A percentile compares a stretch with the other conserved stretches of the same genome.
Conservation (phyloP, 2,797 vertebrate species). For the Notolabrus celidotus region DNA sequence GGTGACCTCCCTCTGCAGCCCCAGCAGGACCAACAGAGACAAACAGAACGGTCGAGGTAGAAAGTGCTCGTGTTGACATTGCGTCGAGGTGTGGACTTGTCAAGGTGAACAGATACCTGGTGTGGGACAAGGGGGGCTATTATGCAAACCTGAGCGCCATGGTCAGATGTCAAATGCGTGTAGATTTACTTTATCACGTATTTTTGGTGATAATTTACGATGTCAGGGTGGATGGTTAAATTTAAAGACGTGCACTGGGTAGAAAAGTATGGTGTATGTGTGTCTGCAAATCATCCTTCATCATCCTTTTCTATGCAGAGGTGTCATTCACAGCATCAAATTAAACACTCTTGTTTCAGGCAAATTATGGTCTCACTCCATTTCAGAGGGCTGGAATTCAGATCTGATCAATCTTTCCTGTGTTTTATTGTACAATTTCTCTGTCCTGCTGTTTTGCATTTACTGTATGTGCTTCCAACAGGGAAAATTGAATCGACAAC, state of each 20-base stretch:
- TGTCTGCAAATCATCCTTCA: conserved; percentile 62
- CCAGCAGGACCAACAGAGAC: conserved; percentile 79
- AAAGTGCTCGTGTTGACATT: conserved; percentile 80
- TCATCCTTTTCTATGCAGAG: conserved; percentile 67
- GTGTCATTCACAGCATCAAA: conserved; percentile 77
- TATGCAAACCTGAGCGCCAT: conserved; percentile 79
- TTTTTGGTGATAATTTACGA: conserved; percentile 67
- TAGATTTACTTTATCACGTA: conserved; percentile 54
- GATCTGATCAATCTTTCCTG: conserved; percentile 70
- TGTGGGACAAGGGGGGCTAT: conserved; percentile 75
- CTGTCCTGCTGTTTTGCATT: conserved; percentile 64
- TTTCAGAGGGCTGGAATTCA: conserved; percentile 72
- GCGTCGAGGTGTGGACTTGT: conserved; percentile 73
- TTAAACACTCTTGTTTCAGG: conserved; percentile 80
- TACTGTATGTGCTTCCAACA: conserved; percentile 61
- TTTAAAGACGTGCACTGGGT: conserved; percentile 62
- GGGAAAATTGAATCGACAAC: conserved; percentile 75
- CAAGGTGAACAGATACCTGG: conserved; percentile 84
- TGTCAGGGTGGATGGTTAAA: conserved; percentile 61
- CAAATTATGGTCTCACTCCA: conserved; percentile 79
- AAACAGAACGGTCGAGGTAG: conserved; percentile 59
- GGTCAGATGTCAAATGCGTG: conserved; percentile 36
- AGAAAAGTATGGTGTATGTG: conserved; percentile 35
- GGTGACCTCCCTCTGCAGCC: conserved; percentile 84
- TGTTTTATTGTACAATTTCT: conserved; percentile 73